phyloP scores from a whole-genome alignment of 2,113 vertebrate genomes.

The Nerophis ophidion region DNA sequence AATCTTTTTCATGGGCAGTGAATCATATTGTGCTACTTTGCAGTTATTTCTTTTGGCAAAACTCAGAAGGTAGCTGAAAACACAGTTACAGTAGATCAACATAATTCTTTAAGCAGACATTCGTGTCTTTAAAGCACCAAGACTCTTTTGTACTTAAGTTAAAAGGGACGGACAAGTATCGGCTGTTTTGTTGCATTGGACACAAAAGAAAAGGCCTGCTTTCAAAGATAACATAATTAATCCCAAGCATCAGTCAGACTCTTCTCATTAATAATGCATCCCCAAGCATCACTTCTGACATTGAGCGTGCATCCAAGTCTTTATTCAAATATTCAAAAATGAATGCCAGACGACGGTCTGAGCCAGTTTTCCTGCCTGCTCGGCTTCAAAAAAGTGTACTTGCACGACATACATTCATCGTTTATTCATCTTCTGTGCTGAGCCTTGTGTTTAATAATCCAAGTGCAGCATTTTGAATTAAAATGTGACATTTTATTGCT shows the following conservation, averaged over 20 bases:
- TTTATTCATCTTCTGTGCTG: not conserved
- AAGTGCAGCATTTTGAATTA: not conserved
- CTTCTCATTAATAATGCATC: slow-evolving; percentile 65
- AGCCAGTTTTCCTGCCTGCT: slow-evolving; percentile 33
- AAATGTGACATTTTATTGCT: not conserved
- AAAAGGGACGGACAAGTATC: slow-evolving; percentile 12
- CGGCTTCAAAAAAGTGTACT: not conserved
- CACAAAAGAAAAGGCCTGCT: not conserved
- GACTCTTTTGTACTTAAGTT: slow-evolving; percentile 17
- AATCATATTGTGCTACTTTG: not conserved
- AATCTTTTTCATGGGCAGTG: not conserved
- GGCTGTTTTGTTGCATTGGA: slow-evolving; percentile 4
- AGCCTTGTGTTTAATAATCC: not conserved
- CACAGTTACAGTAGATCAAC: not conserved
- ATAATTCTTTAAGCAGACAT: slow-evolving; percentile 16
- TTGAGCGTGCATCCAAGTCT: slow-evolving; percentile 37
- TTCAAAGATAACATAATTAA: slow-evolving; percentile 59
- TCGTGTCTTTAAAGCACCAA: slow-evolving; percentile 3
- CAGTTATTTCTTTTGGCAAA: not conserved
- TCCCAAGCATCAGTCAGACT: slow-evolving; percentile 46
- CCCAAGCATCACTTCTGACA: slow-evolving; percentile 44
- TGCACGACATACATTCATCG: not conserved
- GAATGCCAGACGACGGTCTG: slow-evolving; percentile 45
- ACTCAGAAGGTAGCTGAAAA: not conserved
- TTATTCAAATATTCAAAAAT: slow-evolving; percentile 46